Evolutionary conservation across 1,140 invertebrate species (phyloP).

Genomic region (Aphaenogaster floridana): DNA sequence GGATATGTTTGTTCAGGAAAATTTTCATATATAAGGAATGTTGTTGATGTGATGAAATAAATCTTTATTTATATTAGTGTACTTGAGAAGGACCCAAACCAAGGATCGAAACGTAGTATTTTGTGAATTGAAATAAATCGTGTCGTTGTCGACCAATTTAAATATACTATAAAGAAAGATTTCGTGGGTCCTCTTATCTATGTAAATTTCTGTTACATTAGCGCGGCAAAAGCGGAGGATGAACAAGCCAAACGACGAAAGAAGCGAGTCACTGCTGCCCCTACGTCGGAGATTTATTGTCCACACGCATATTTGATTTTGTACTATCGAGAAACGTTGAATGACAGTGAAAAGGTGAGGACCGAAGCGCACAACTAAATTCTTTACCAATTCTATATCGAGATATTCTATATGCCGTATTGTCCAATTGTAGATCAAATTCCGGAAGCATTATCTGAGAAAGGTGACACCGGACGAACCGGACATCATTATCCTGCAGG

Average conservation of each 20-base stretch:
- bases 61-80: no score
- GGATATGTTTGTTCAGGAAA: no score
- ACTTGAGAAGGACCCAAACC: no score
- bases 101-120: no score
- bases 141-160: no score
- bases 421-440: conserved; percentile 86
- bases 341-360: conserved; percentile 79
- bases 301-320: conserved; percentile 79
- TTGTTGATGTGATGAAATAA: no score
- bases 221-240: conserved; percentile 71
- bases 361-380: not conserved
- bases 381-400: conserved; percentile 25
- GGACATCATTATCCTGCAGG: conserved; percentile 89
- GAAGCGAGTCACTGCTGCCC: conserved; percentile 14
- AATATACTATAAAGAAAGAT: not conserved
- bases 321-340: conserved; percentile 78
- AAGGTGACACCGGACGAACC: conserved; percentile 86
- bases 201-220: conserved; percentile 41
- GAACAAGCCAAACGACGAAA: conserved; percentile 67
- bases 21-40: no score
- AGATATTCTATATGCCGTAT: not conserved
- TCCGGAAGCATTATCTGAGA: conserved; percentile 87
- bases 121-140: no score
- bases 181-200: conserved; percentile 19
- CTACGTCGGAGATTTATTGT: conserved; percentile 74